phyloP scores from a whole-genome alignment of 1,140 invertebrate species.

The Drosophila mojavensis region DNA sequence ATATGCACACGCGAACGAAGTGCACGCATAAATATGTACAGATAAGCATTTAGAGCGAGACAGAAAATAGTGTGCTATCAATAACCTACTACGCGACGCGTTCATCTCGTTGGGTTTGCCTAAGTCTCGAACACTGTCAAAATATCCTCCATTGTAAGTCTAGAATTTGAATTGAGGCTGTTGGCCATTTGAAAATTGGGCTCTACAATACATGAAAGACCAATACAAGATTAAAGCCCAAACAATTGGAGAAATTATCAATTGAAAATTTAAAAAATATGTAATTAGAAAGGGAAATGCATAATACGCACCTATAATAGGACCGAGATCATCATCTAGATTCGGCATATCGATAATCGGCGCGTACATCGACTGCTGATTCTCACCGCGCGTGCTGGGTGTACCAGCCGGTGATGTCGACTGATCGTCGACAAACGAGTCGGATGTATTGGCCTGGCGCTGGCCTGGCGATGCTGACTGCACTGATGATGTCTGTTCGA shows the following conservation, averaged over 20 bases:
- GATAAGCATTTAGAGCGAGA: not conserved
- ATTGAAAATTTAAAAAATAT: not conserved
- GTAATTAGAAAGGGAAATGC: not conserved
- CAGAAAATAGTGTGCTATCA: conserved; percentile 3
- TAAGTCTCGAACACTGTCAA: conserved; percentile 61
- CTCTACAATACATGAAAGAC: conserved; percentile 27
- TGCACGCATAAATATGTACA: not conserved
- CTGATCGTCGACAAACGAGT: no score
- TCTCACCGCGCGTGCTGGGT: conserved; percentile 17
- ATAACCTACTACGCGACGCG: conserved; percentile 12
- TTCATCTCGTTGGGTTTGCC: conserved; percentile 2
- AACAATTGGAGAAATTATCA: not conserved
- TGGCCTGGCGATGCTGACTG: not conserved
- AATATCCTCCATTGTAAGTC: conserved; percentile 57
- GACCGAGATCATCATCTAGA: conserved; percentile 52
- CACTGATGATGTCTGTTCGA: not conserved
- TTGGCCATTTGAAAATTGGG: conserved; percentile 49
- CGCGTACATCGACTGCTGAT: conserved; percentile 25
- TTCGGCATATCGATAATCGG: conserved; percentile 42
- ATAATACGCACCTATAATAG: conserved; percentile 43
- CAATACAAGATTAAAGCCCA: not conserved
- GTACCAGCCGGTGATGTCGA: not conserved
- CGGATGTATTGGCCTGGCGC: not conserved
- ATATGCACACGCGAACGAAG: not conserved
- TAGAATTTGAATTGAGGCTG: conserved; percentile 43